Evolutionary conservation across 2,797 vertebrate genomes (phyloP).

Genomic region (Megalops cyprinoides): DNA sequence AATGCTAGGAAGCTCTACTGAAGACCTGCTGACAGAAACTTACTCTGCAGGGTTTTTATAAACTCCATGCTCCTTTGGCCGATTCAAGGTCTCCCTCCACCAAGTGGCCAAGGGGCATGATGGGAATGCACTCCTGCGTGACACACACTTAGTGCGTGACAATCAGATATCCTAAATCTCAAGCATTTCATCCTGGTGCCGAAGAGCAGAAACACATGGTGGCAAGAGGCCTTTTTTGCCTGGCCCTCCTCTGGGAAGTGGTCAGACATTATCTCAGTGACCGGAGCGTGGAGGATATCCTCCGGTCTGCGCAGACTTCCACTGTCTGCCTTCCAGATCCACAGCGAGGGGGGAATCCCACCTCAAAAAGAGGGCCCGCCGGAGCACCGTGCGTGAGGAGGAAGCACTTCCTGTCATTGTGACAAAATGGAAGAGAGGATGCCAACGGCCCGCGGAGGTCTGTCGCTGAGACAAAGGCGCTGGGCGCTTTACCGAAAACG

Average conservation of each 20-base stretch:
- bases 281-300: conserved; percentile 61
- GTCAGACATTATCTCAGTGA: conserved; percentile 40
- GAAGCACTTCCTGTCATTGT: conserved; percentile 72
- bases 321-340: conserved; percentile 38
- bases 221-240: conserved; percentile 32
- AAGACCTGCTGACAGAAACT: too few relatives aligned
- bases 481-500: background rate
- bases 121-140: background rate
- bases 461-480: conserved; percentile 35
- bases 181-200: background rate
- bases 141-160: too few relatives aligned
- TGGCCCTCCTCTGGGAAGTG: conserved; percentile 31
- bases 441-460: conserved; percentile 39
- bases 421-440: conserved; percentile 57
- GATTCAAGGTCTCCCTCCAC: background rate
- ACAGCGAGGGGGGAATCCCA: conserved; percentile 46
- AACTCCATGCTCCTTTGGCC: too few relatives aligned
- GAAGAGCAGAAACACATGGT: conserved; percentile 30
- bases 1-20: too few relatives aligned
- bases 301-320: conserved; percentile 46
- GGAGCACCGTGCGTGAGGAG: conserved; percentile 46
- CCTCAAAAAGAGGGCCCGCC: conserved; percentile 32
- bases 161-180: conserved; percentile 29
- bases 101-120: background rate
- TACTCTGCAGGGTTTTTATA: too few relatives aligned